phyloP scores from a whole-genome alignment of 2,797 vertebrate species.

The Myotis myotis region DNA sequence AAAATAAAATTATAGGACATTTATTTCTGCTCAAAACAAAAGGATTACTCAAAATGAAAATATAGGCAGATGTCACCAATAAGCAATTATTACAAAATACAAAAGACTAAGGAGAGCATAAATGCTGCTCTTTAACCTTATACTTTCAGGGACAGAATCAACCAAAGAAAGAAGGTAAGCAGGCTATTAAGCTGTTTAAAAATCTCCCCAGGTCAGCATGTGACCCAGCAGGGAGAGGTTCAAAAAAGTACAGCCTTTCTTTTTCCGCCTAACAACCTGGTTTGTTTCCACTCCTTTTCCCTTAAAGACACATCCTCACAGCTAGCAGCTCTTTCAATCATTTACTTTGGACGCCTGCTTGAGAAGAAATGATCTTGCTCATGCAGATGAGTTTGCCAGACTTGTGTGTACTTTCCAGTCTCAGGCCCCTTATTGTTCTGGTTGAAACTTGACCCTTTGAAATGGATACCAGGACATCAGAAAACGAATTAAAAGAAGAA shows the following conservation, averaged over 20 bases:
- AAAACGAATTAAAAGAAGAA: slow-evolving; percentile 68
- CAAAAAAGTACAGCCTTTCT: slow-evolving; percentile 83
- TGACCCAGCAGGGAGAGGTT: slow-evolving; percentile 85
- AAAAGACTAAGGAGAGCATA: slow-evolving; percentile 36
- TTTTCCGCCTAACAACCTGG: slow-evolving; percentile 84
- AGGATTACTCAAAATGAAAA: not conserved
- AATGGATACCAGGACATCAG: slow-evolving; percentile 89
- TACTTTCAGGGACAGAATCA: slow-evolving; percentile 68
- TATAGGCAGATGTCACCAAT: slow-evolving; percentile 25
- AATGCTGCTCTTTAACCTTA: slow-evolving; percentile 52
- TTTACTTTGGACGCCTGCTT: slow-evolving; percentile 87
- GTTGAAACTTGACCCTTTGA: slow-evolving; percentile 91
- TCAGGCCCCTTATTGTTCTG: slow-evolving; percentile 92
- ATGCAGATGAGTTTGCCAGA: slow-evolving; percentile 93
- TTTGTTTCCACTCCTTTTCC: slow-evolving; percentile 85
- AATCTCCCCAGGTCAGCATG: slow-evolving; percentile 82
- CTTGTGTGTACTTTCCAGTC: slow-evolving; percentile 90
- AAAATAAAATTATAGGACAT: not conserved
- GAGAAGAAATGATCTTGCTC: slow-evolving; percentile 85
- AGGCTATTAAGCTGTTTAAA: slow-evolving; percentile 78
- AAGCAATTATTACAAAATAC: slow-evolving; percentile 20
- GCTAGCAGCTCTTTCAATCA: slow-evolving; percentile 86
- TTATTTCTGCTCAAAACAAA: slow-evolving; percentile 37
- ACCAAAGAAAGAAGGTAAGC: slow-evolving; percentile 78
- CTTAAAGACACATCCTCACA: slow-evolving; percentile 85